Evolutionary conservation across 1,140 invertebrate genomes (phyloP), one percentile per base, ranked within the genome.

Genomic region (Cardiocondyla obscurior): DNA sequence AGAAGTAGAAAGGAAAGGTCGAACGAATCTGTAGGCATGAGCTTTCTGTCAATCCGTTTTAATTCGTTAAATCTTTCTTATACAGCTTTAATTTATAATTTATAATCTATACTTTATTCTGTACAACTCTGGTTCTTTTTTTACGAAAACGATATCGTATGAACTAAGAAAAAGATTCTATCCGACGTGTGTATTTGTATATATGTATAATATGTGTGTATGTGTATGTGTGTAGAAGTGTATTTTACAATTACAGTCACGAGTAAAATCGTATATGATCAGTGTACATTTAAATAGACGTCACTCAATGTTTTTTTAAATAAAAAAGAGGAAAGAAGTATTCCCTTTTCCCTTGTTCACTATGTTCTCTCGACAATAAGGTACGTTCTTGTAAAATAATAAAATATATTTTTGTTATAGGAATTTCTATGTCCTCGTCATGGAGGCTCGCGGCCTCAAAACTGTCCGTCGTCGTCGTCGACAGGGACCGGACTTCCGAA

Each of bases 401-500:
- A n/a, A n/a, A n/a, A n/a, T n/a, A n/a, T n/a, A n/a, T n/a, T n/a
- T n/a, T n/a, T n/a, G n/a, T n/a, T n/a, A n/a, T n/a, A n/a, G n/a
- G n/a, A n/a, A n/a, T n/a, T n/a, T n/a, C n/a, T n/a, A n/a, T n/a
- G n/a, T n/a, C n/a, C n/a, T n/a, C n/a, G n/a, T n/a, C n/a, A n/a
- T n/a, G n/a, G n/a, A n/a, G n/a, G n/a, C n/a, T 25, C n/a, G 0
- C 14, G 19, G 5, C n/a, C 73, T 83, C 39, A 87, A 81, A 87
- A 77, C 12, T 53, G 73, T 39, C 30, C 42, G 55, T 89, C 85
- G 0, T 88, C 88, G 0, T 86, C 87, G 57, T 92, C 90, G 14
- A 89, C 67, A 10, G 91, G 84, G 25, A 93, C 87, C 2, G 88
- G 89, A 73, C 92, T 93, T 0, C 92, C 92, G 55, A 93, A 91